phyloP scores from a whole-genome alignment of 2,888 invertebrate genomes.

The Galerucella pusilla region DNA sequence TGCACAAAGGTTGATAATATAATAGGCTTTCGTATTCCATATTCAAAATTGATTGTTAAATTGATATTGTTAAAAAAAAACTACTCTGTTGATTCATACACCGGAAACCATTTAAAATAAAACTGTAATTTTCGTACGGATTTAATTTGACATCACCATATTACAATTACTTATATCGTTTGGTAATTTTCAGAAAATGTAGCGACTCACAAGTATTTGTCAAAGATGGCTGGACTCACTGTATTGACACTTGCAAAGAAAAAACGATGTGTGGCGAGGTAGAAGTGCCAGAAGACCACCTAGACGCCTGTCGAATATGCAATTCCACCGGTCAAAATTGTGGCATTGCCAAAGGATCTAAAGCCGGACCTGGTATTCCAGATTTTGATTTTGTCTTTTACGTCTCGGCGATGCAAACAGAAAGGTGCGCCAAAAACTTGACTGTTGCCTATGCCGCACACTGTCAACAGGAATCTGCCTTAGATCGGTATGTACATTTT shows the following conservation, averaged over 20 bases:
- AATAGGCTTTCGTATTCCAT: too few relatives aligned
- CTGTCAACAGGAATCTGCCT: conserved; percentile 93
- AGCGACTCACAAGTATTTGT: conserved; percentile 89
- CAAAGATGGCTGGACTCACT: conserved; percentile 84
- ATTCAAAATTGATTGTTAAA: too few relatives aligned
- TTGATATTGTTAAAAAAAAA: neutral
- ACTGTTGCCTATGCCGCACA: conserved; percentile 99
- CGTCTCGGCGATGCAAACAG: conserved; percentile 93
- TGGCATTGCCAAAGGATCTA: conserved; percentile 68
- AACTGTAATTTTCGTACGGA: neutral
- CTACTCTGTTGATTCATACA: neutral
- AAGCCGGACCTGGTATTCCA: conserved; percentile 75
- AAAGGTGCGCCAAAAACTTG: conserved; percentile 88
- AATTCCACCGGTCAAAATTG: conserved; percentile 89
- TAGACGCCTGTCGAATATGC: conserved; percentile 91
- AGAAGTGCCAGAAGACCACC: conserved; percentile 89
- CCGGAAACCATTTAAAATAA: neutral
- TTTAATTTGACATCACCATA: neutral
- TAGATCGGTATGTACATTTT: conserved; percentile 72
- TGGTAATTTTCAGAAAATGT: conserved; percentile 78
- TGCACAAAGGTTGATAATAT: too few relatives aligned
- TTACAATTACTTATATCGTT: too few relatives aligned
- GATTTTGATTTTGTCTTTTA: conserved; percentile 96
- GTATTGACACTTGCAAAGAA: conserved; percentile 84
- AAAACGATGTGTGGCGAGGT: conserved; percentile 97